Evolutionary conservation across 2,797 vertebrate species (phyloP).

Genomic region (Megalops cyprinoides): DNA sequence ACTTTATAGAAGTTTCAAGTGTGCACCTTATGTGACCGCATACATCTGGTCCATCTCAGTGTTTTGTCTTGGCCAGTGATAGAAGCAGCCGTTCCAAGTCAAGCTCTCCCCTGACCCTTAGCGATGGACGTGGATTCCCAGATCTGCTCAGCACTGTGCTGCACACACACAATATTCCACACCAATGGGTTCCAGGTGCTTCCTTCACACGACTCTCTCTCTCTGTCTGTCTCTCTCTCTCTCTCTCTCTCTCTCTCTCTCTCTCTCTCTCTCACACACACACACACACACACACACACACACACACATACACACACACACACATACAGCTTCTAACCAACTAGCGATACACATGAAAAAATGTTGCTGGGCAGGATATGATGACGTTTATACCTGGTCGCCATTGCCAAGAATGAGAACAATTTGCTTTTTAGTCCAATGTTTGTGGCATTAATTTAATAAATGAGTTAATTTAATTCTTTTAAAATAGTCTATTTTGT

Average conservation of each 20-base stretch:
- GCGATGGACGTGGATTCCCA: constrained; percentile 41
- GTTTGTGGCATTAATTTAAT: not conserved
- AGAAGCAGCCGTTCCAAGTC: constrained; percentile 48
- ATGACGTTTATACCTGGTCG: not conserved
- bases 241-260: too few species aligned
- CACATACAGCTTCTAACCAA: too few species aligned
- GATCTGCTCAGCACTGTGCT: constrained; percentile 54
- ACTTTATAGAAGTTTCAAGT: not conserved
- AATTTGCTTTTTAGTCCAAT: too few species aligned
- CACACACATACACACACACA: too few species aligned
- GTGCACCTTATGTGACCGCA: not conserved
- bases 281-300: too few species aligned
- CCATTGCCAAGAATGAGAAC: not conserved
- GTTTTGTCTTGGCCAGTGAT: constrained; percentile 47
- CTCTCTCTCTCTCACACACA: too few species aligned
- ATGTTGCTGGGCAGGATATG: not conserved
- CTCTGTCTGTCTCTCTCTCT: too few species aligned
- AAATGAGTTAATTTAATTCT: too few species aligned
- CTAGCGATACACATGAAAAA: too few species aligned
- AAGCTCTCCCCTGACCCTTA: constrained; percentile 39
- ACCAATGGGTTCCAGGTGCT: constrained; percentile 69
- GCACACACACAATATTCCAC: constrained; percentile 57
- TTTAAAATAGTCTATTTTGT: not conserved
- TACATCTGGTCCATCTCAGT: constrained; percentile 46
- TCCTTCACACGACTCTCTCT: constrained; percentile 47